Conservation (phyloP, 2,113 vertebrate species). For the Planiliza haematocheilus region DNA sequence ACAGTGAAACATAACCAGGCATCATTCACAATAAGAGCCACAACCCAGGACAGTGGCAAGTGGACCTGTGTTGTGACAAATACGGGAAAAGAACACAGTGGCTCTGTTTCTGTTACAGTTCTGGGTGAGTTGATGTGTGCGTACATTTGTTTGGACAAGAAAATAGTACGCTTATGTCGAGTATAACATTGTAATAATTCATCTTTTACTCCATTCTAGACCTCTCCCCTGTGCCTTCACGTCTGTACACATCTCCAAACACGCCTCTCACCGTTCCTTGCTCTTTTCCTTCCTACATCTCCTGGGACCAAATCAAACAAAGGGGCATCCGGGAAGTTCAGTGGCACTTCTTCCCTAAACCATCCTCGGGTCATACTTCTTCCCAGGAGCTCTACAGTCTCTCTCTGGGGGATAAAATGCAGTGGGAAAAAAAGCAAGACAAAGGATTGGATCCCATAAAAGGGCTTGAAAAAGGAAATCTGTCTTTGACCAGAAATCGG, state of each 20-base stretch:
- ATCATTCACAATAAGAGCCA: rapidly evolving
- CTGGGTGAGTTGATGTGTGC: slow-evolving; percentile 66
- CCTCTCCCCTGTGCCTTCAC: slow-evolving; percentile 29
- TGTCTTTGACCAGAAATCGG: slow-evolving; percentile 44
- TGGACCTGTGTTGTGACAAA: slow-evolving; percentile 69
- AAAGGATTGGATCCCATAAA: rapidly evolving
- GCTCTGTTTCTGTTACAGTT: slow-evolving; percentile 43
- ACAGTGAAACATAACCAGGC: rapidly evolving
- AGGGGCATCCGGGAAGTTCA: slow-evolving; percentile 13
- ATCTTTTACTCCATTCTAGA: slow-evolving; percentile 56
- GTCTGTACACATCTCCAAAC: slow-evolving; percentile 61
- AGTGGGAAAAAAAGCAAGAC: neutral
- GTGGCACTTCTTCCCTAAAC: slow-evolving; percentile 69
- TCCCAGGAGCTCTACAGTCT: slow-evolving; percentile 31
- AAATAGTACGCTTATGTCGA: neutral
- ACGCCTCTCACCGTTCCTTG: slow-evolving; percentile 61
- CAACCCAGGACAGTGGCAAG: slow-evolving; percentile 46
- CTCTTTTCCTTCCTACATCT: slow-evolving; percentile 24
- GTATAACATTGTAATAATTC: neutral
- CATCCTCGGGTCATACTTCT: rapidly evolving
- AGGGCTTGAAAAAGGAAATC: neutral
- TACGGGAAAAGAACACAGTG: rapidly evolving
- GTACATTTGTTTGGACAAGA: neutral
- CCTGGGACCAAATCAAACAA: slow-evolving; percentile 48
- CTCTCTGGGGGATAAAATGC: neutral